Evolutionary conservation across 2,888 invertebrate species (phyloP).

Genomic region (Cephonodes hylas): DNA sequence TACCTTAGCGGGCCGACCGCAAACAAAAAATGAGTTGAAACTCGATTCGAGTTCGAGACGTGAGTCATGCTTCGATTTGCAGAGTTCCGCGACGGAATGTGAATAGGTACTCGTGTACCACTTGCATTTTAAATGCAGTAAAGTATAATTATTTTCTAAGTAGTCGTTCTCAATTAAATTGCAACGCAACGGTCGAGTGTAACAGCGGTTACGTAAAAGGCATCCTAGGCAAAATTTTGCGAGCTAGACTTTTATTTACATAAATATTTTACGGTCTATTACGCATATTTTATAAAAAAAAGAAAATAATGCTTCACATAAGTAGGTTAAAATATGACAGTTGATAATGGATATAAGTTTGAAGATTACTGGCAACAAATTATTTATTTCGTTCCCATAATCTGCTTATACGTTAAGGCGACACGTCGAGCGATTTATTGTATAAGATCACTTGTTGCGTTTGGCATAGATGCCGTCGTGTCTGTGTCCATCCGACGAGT

Average conservation of each 20-base stretch:
- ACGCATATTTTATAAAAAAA: no score
- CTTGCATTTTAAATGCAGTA: not conserved
- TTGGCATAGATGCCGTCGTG: constrained; percentile 33
- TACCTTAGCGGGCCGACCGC: constrained; percentile 11
- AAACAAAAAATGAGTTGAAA: constrained; percentile 21
- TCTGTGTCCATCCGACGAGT: constrained; percentile 32
- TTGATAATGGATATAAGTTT: not conserved
- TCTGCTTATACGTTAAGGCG: constrained; percentile 9
- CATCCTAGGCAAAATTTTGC: no score
- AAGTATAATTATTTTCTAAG: not conserved
- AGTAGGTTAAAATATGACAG: no score
- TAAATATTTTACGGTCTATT: no score
- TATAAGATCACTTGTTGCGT: constrained; percentile 55
- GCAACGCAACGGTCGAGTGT: not conserved
- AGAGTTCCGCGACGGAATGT: constrained; percentile 10
- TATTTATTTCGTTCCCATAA: not conserved
- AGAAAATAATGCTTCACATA: no score
- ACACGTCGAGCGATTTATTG: constrained; percentile 37
- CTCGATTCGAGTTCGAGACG: constrained; percentile 17
- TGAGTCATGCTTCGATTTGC: constrained; percentile 25
- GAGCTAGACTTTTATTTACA: no score
- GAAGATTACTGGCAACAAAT: not conserved
- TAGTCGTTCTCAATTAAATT: not conserved
- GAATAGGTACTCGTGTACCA: not conserved
- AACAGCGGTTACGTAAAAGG: no score